Conservation (phyloP, 2,797 vertebrate genomes). For the Enteromius fasciolatus region DNA sequence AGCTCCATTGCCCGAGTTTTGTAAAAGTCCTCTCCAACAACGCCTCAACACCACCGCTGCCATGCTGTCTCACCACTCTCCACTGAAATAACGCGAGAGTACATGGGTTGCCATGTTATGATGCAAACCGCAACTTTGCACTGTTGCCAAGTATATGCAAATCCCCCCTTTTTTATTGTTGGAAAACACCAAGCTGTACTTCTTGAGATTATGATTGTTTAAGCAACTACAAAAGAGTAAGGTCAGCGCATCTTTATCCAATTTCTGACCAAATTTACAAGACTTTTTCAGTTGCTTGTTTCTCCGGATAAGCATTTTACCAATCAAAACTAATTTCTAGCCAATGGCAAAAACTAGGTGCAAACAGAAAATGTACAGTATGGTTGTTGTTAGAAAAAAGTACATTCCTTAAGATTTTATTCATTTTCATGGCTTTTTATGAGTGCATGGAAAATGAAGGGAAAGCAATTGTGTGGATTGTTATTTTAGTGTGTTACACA, state of each 20-base stretch:
- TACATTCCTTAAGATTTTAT: not conserved
- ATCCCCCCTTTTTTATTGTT: too few relatives aligned
- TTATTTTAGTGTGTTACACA: not conserved
- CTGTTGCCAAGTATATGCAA: not conserved
- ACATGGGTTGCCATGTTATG: slow-evolving; percentile 42
- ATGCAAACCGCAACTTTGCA: too few relatives aligned
- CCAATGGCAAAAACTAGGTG: not conserved
- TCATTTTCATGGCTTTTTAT: not conserved
- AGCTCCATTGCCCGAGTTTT: slow-evolving; percentile 67
- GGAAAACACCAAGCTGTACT: not conserved
- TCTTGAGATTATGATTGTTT: not conserved
- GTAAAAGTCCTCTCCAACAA: slow-evolving; percentile 75
- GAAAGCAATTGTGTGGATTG: not conserved
- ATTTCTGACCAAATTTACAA: not conserved
- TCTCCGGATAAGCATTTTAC: not conserved
- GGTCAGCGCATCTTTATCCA: not conserved
- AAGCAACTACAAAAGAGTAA: not conserved
- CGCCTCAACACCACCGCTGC: slow-evolving; percentile 74
- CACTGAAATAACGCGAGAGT: slow-evolving; percentile 66
- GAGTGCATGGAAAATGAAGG: not conserved
- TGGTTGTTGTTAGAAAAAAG: not conserved
- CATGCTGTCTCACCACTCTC: slow-evolving; percentile 72
- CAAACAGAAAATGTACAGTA: not conserved
- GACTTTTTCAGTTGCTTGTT: not conserved
- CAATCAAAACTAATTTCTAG: not conserved